Percentiles rank a stretch among this genome's conserved stretches.
Conservation (phyloP, 2,113 vertebrate species). For the Oostethus manadensis region DNA sequence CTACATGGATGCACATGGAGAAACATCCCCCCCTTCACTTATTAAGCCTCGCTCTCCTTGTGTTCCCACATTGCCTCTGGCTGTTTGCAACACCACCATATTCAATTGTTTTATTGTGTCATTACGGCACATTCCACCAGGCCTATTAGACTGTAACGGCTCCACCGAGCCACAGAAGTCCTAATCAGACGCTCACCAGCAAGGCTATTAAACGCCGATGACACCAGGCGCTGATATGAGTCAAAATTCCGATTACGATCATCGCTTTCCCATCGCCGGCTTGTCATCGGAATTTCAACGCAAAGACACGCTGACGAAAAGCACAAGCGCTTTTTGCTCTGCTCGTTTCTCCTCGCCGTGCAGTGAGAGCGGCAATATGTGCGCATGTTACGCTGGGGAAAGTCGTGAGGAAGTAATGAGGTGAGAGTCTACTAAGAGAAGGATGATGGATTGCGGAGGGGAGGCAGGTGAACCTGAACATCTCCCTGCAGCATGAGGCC, state of each 20-base stretch:
- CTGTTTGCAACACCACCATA: slow-evolving; percentile 56
- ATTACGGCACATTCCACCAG: slow-evolving; percentile 61
- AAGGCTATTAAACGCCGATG: slow-evolving; percentile 54
- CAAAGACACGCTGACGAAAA: background rate
- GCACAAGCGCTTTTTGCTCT: background rate
- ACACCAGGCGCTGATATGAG: slow-evolving; percentile 57
- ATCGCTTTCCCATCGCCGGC: slow-evolving; percentile 6
- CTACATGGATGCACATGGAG: background rate
- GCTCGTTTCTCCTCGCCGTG: slow-evolving; percentile 9
- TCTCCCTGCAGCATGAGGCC: slow-evolving; percentile 64
- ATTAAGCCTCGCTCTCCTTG: slow-evolving; percentile 50
- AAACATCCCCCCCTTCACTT: slow-evolving; percentile 19
- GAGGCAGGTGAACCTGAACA: slow-evolving; percentile 57
- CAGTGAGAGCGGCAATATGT: slow-evolving; percentile 3
- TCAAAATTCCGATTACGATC: slow-evolving; percentile 63
- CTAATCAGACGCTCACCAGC: slow-evolving; percentile 28
- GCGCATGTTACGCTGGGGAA: slow-evolving; percentile 14
- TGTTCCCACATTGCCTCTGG: slow-evolving; percentile 57
- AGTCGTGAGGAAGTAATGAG: slow-evolving; percentile 48
- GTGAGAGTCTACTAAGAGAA: slow-evolving; percentile 49
- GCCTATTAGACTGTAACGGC: slow-evolving; percentile 69
- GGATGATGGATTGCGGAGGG: slow-evolving; percentile 57
- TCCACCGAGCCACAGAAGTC: slow-evolving; percentile 52
- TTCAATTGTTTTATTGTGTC: slow-evolving; percentile 73
- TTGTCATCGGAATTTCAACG: slow-evolving; percentile 35